phyloP scores from a whole-genome alignment of 30 jellyfish, hydroid and myxozoan species.

The Pelagia noctiluca region DNA sequence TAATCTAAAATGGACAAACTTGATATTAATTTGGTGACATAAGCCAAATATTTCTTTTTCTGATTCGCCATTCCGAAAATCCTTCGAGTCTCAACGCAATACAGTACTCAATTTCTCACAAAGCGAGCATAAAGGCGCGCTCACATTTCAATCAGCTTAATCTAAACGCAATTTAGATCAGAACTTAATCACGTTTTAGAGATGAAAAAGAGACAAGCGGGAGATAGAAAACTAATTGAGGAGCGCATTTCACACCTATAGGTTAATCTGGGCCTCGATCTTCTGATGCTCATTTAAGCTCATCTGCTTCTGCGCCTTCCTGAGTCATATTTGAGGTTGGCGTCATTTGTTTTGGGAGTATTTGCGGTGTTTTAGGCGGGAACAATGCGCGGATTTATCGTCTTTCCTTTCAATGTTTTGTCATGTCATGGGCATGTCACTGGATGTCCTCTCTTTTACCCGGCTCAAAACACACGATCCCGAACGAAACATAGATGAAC shows the following conservation, averaged over 20 bases:
- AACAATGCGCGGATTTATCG: constrained; percentile 6
- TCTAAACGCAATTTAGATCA: not conserved
- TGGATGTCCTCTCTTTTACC: not conserved
- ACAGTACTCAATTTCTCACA: too few species aligned
- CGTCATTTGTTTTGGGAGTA: not conserved
- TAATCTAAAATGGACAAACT: too few species aligned
- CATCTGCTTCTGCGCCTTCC: not conserved
- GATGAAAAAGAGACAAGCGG: constrained; percentile 4
- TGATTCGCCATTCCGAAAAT: too few species aligned
- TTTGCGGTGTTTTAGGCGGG: not conserved
- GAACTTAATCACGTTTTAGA: not conserved
- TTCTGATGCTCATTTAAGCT: not conserved
- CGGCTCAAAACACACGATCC: not conserved
- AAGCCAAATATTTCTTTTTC: too few species aligned
- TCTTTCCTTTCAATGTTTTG: not conserved
- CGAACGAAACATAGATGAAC: not conserved
- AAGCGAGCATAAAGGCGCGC: too few species aligned
- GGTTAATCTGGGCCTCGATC: not conserved
- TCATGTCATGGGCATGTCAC: too few species aligned
- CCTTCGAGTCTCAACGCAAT: too few species aligned
- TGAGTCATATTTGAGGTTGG: constrained; percentile 1
- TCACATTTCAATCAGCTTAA: not conserved
- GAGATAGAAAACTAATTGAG: constrained; percentile 2
- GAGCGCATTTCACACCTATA: constrained; percentile 9
- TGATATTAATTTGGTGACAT: too few species aligned